Percentiles rank a stretch among this genome's conserved stretches.
Conservation (phyloP, 1,140 invertebrate species). For the Leptestheria dahalacensis region DNA sequence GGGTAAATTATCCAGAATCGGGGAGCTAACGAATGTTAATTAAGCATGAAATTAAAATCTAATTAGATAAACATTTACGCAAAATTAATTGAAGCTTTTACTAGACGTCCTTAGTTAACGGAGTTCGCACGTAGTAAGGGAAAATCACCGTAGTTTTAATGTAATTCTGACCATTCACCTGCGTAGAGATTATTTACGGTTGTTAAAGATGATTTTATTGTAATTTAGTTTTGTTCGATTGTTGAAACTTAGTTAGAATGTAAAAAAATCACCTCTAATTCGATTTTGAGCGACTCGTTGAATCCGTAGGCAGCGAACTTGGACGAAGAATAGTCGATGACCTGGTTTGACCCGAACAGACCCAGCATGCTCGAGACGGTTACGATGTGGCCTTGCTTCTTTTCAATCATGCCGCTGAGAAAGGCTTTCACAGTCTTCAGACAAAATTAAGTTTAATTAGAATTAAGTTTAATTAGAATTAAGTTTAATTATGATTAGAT, state of each 20-base stretch:
- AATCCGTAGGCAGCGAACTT: constrained; percentile 89
- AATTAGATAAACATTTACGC: background rate
- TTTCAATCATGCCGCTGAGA: constrained; percentile 81
- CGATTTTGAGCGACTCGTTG: constrained; percentile 65
- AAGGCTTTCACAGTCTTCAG: constrained; percentile 43
- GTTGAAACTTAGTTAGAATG: background rate
- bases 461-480: background rate
- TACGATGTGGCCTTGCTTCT: constrained; percentile 80
- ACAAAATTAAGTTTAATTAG: constrained; percentile 9
- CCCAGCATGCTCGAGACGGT: constrained; percentile 89
- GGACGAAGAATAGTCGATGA: constrained; percentile 88
- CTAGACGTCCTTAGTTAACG: constrained; percentile 82
- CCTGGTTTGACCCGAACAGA: constrained; percentile 57
- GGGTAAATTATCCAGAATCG: constrained; percentile 61
- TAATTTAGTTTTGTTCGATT: background rate
- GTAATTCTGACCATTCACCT: constrained; percentile 48
- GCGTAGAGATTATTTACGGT: constrained; percentile 23
- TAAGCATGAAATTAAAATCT: too few relatives aligned
- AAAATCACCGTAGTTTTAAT: constrained; percentile 82
- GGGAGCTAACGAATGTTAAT: constrained; percentile 41
- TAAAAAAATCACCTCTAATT: constrained; percentile 36
- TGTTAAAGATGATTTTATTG: background rate
- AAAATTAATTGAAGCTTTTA: constrained; percentile 43
- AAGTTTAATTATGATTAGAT: too few relatives aligned
- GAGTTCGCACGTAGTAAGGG: constrained; percentile 87